Evolutionary conservation across 2,888 invertebrate genomes (phyloP).

Genomic region (Nephrotoma guestfalica): DNA sequence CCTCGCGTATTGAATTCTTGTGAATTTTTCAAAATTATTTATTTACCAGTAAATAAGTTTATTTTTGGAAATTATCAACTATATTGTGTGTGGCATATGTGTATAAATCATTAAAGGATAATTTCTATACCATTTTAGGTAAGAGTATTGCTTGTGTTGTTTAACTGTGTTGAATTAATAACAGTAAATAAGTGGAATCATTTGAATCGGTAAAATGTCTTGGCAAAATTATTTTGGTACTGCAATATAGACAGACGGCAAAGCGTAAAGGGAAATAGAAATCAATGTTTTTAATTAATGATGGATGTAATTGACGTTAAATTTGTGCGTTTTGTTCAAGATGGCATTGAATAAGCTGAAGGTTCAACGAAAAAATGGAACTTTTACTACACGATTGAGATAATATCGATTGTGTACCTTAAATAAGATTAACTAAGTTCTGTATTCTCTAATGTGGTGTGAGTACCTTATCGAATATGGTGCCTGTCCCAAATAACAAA

Average conservation of each 20-base stretch:
- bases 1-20: background rate
- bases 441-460: too few relatives aligned
- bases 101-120: background rate
- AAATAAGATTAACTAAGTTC: background rate
- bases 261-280: background rate
- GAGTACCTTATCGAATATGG: background rate
- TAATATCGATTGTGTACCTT: background rate
- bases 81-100: background rate
- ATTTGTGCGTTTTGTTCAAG: background rate
- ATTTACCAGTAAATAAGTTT: background rate
- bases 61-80: background rate
- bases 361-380: background rate
- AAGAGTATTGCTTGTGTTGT: background rate
- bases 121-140: background rate
- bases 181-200: too few relatives aligned
- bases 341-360: background rate
- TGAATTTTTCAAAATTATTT: background rate
- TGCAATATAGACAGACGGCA: background rate
- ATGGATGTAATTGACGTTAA: background rate
- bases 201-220: background rate
- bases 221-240: background rate
- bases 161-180: background rate
- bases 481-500: background rate
- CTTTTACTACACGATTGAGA: background rate
- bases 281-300: background rate